A percentile compares a stretch with the other conserved stretches of the same genome.
phyloP scores from a whole-genome alignment of 1,140 invertebrate species.

The Macrobrachium nipponense region DNA sequence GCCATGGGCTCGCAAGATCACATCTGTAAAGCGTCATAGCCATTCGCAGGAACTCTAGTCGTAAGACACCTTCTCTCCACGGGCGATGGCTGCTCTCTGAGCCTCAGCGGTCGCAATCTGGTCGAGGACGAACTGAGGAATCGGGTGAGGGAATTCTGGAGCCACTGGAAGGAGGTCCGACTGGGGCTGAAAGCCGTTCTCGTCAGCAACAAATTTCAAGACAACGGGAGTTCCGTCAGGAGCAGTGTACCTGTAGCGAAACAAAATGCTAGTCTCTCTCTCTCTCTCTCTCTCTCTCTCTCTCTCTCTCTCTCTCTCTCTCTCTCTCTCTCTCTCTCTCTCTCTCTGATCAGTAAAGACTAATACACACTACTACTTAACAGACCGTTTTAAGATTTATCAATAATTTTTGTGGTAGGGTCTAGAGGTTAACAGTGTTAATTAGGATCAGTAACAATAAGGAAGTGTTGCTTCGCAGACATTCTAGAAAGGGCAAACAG shows the following conservation, averaged over 20 bases:
- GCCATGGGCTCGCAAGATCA: too few relatives aligned
- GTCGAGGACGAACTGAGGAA: constrained; percentile 43
- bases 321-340: too few relatives aligned
- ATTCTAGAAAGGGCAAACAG: too few relatives aligned
- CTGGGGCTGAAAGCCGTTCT: constrained; percentile 60
- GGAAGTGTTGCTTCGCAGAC: too few relatives aligned
- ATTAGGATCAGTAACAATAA: too few relatives aligned
- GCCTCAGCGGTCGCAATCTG: constrained; percentile 36
- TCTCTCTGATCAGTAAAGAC: too few relatives aligned
- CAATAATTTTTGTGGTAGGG: too few relatives aligned
- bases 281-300: background rate
- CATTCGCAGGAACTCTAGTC: background rate
- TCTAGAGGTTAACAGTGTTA: too few relatives aligned
- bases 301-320: too few relatives aligned
- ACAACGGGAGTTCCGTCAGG: constrained; percentile 47
- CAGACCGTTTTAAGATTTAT: too few relatives aligned
- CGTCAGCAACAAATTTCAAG: constrained; percentile 60
- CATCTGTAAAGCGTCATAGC: too few relatives aligned
- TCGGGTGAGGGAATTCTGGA: constrained; percentile 45
- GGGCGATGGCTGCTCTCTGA: constrained; percentile 7
- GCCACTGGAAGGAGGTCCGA: constrained; percentile 53
- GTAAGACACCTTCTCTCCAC: background rate
- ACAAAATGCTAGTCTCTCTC: background rate
- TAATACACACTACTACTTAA: too few relatives aligned
- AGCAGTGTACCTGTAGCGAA: constrained; percentile 45